These are phyloP conservation scores for Gila robusta DNA, from an alignment of 2,797 vertebrate species.

Conservation along the genomic window DNA sequence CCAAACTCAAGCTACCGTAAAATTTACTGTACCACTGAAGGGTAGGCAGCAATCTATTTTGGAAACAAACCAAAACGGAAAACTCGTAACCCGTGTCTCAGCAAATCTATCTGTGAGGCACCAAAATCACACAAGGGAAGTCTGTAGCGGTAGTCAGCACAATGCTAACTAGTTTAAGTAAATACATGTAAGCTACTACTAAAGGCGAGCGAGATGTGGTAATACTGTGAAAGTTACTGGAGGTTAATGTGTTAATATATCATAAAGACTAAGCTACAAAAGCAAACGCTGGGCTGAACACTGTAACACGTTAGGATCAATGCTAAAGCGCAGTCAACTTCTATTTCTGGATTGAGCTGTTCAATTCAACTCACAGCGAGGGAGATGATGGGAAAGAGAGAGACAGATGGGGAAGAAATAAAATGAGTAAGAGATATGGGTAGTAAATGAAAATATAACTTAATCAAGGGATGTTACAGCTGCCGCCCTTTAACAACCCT, in stretches of 20 bases:
- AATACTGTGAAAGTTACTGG: slow-evolving; percentile 52
- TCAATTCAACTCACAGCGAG: slow-evolving; percentile 36
- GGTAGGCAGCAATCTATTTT: slow-evolving; percentile 59
- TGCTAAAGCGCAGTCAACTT: slow-evolving; percentile 53
- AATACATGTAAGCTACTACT: slow-evolving; percentile 52
- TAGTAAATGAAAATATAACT: slow-evolving; percentile 34
- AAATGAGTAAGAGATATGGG: slow-evolving; percentile 13
- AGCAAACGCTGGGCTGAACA: slow-evolving; percentile 17
- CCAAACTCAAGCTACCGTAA: slow-evolving; percentile 72
- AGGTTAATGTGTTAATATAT: slow-evolving; percentile 57
- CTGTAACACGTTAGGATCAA: slow-evolving; percentile 34
- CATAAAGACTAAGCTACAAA: slow-evolving; percentile 45
- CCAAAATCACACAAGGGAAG: slow-evolving; percentile 53
- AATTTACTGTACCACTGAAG: slow-evolving; percentile 67
- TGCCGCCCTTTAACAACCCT: background rate
- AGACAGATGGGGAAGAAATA: slow-evolving; percentile 21
- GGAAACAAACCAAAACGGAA: slow-evolving; percentile 65
- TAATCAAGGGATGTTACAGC: slow-evolving; percentile 23
- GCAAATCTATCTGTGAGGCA: slow-evolving; percentile 53
- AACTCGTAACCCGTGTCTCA: slow-evolving; percentile 54
- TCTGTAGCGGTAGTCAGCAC: slow-evolving; percentile 30
- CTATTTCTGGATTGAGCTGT: slow-evolving; percentile 51
- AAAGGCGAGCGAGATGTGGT: slow-evolving; percentile 46
- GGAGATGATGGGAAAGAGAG: slow-evolving; percentile 21
- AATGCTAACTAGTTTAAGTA: slow-evolving; percentile 46